Evolutionary conservation across 1,140 invertebrate genomes (phyloP).

Genomic region (Drosophila simulans): DNA sequence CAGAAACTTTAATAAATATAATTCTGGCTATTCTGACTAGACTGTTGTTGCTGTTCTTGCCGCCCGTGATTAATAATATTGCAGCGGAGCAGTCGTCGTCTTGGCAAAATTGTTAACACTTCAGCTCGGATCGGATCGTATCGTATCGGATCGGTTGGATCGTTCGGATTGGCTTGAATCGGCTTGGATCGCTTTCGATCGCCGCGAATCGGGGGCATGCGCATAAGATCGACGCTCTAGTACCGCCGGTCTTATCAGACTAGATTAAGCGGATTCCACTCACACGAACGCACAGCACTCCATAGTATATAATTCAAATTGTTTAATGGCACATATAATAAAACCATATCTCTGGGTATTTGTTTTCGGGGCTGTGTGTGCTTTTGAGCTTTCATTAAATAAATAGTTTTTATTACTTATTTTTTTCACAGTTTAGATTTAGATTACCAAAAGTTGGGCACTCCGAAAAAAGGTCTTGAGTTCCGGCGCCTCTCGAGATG

Average conservation of each 20-base stretch:
- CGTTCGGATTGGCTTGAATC: conserved; percentile 4
- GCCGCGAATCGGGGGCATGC: conserved; percentile 47
- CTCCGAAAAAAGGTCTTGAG: conserved; percentile 2
- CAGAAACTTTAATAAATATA: conserved; percentile 79
- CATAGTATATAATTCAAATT: conserved; percentile 46
- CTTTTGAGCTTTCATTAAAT: conserved; percentile 45
- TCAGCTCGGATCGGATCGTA: conserved; percentile 38
- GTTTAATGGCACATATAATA: conserved; percentile 60
- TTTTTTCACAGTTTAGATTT: conserved; percentile 19
- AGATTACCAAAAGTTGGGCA: conserved; percentile 34
- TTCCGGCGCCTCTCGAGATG: background rate
- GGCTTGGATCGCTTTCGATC: conserved; percentile 46
- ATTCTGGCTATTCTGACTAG: conserved; percentile 48
- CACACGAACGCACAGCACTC: background rate
- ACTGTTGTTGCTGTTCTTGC: conserved; percentile 8
- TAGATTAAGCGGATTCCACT: conserved; percentile 55
- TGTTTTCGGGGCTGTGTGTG: conserved; percentile 32
- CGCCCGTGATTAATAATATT: conserved; percentile 31
- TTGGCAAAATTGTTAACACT: conserved; percentile 80
- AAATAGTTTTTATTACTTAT: conserved; percentile 50
- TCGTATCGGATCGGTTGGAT: conserved; percentile 30
- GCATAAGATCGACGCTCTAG: conserved; percentile 28
- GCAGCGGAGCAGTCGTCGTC: conserved; percentile 51
- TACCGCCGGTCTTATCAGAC: conserved; percentile 51
- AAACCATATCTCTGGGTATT: conserved; percentile 36